Base-by-base conservation (phyloP, 2,113 vertebrate genomes). In the Tretioscincus oriximinensis region DNA sequence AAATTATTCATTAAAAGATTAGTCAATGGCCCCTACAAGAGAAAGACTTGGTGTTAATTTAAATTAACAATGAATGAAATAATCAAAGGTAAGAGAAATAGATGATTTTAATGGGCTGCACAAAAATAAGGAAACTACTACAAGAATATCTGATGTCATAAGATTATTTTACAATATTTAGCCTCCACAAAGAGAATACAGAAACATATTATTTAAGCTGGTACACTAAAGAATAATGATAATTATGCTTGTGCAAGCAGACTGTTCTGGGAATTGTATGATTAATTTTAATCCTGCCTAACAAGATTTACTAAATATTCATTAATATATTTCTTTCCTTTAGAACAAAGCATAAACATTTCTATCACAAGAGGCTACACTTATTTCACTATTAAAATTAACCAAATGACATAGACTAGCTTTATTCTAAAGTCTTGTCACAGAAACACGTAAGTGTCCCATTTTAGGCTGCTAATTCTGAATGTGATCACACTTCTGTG, bases 201-300 rank as follows among this genome's bases (percentile, higher is more conserved):
- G 31, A 29, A 29, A 11, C 51, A 51, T 4, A 29, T 66, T 12
- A 45, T 45, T 16, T 49, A 18, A 29, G 9, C 7, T 7, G 9
- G 16, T 67, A 66, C 41, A 49, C 41, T 51, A 45, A 67, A 51
- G 64, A 51, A 51, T 18, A 20, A 51, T n/a, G 29, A 10, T 14
- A 24, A 41, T 12, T 7, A 66, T 9, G 5, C 45, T 49, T 67
- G 45, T 54, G 73, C 21, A 61, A 54, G 54, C 73, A 75, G 54
- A 61, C 21, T 61, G 64, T n/a, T 78, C 67, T 78, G 76, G 64
- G 65, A 78, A 68, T 68, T 78, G 47, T 21, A 78, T 68, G 11
- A 68, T 78, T 78, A 54, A 45, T 65, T 31, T 78, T 54, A 68
- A 78, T 78, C 47, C n/a, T 67, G 47, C 76, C 47, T 67, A 78